These are phyloP conservation scores for Ctenosaura bakeri DNA, from an alignment of 2,797 vertebrate species.

Conservation along the genomic window DNA sequence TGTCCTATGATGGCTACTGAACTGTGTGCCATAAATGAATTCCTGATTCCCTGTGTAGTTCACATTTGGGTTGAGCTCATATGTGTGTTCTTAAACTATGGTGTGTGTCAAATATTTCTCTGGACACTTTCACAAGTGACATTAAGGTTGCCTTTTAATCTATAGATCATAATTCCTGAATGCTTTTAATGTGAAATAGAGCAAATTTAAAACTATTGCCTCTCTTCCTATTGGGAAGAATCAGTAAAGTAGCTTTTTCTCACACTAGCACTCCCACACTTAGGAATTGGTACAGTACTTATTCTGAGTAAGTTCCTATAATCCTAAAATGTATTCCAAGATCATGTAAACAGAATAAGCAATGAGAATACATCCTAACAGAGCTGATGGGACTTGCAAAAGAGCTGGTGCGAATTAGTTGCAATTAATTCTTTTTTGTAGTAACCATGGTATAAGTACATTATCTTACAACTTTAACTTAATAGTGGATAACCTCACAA, in stretches of 20 bases:
- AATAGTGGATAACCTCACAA: too few species aligned
- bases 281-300: neutral
- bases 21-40: neutral
- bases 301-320: neutral
- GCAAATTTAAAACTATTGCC: neutral
- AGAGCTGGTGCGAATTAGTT: too few species aligned
- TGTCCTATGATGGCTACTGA: neutral
- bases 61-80: neutral
- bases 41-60: neutral
- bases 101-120: neutral
- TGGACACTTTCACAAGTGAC: neutral
- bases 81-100: neutral
- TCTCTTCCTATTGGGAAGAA: neutral
- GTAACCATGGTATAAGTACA: too few species aligned
- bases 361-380: too few species aligned
- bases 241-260: neutral
- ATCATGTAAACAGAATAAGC: too few species aligned
- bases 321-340: too few species aligned
- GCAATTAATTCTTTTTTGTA: too few species aligned
- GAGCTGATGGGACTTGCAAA: too few species aligned
- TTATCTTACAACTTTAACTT: too few species aligned
- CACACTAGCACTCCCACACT: neutral
- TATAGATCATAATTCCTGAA: neutral
- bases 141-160: neutral
- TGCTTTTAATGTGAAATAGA: neutral